Conservation (phyloP, 2,113 vertebrate genomes). For the Calidris pugnax region DNA sequence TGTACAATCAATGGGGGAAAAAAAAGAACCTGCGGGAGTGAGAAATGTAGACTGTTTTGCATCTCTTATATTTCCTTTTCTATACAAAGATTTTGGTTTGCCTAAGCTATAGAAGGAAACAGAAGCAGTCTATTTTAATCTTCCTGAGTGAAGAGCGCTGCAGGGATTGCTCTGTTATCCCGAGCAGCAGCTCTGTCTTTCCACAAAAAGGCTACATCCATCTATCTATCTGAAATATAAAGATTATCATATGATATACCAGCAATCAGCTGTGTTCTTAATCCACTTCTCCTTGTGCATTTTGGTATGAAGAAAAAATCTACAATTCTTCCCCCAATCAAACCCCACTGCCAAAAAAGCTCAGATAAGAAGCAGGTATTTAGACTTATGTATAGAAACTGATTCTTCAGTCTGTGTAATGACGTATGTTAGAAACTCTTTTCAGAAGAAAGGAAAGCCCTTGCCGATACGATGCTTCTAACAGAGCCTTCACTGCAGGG, state of each 20-base stretch:
- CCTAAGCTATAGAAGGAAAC: constrained; percentile 39
- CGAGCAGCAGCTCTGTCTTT: constrained; percentile 31
- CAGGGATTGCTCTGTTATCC: constrained; percentile 44
- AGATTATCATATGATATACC: not conserved
- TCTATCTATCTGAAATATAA: not conserved
- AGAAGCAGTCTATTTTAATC: constrained; percentile 61
- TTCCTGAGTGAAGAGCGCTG: not conserved
- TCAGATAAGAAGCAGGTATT: constrained; percentile 6
- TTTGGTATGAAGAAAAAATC: not conserved
- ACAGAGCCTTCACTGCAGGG: constrained; percentile 31
- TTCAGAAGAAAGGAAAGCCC: constrained; percentile 45
- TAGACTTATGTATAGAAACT: constrained; percentile 16
- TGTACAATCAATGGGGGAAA: not conserved
- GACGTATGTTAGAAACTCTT: constrained; percentile 53
- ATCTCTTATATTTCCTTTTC: not conserved
- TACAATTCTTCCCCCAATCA: not conserved
- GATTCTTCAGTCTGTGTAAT: not conserved
- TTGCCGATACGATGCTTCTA: not conserved
- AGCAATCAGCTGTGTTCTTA: not conserved
- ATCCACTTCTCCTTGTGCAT: not conserved
- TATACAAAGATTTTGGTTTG: constrained; percentile 32
- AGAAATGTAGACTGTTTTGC: not conserved
- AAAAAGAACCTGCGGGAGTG: not conserved
- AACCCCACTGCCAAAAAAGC: not conserved
- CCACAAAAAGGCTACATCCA: not conserved